Evolutionary conservation across 1,140 invertebrate species (phyloP).

Genomic region (Trachymyrmex septentrionalis): DNA sequence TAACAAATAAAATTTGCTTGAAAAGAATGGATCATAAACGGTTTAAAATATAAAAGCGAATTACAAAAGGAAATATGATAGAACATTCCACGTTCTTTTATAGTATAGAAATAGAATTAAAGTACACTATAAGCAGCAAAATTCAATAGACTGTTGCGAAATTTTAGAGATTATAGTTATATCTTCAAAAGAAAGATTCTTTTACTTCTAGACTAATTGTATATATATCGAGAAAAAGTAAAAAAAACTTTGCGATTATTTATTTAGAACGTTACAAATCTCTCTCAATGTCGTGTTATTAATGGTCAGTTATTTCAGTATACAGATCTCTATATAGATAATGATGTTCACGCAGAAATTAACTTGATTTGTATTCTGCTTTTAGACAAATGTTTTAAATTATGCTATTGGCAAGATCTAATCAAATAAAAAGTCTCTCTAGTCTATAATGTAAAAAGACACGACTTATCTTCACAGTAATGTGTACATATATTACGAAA

Average conservation of each 20-base stretch:
- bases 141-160: not conserved
- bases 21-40: not conserved
- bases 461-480: conserved; percentile 3
- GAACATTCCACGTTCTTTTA: not conserved
- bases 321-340: not conserved
- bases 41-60: not conserved
- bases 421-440: conserved; percentile 32
- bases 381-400: not conserved
- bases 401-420: not conserved
- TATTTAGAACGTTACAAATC: conserved; percentile 9
- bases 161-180: not conserved
- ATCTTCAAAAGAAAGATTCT: conserved; percentile 6
- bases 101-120: conserved; percentile 6
- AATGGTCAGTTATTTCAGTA: not conserved
- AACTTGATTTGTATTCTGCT: not conserved
- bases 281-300: conserved; percentile 8
- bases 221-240: not conserved
- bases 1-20: not conserved
- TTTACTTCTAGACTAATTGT: conserved; percentile 7
- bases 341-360: not conserved
- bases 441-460: conserved; percentile 18
- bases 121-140: not conserved
- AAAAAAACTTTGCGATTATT: conserved; percentile 14
- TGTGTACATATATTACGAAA: conserved; percentile 1
- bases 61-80: conserved; percentile 6